Conservation (phyloP, 92 coral and sea anemone species). For the Paramuricea clavata region DNA sequence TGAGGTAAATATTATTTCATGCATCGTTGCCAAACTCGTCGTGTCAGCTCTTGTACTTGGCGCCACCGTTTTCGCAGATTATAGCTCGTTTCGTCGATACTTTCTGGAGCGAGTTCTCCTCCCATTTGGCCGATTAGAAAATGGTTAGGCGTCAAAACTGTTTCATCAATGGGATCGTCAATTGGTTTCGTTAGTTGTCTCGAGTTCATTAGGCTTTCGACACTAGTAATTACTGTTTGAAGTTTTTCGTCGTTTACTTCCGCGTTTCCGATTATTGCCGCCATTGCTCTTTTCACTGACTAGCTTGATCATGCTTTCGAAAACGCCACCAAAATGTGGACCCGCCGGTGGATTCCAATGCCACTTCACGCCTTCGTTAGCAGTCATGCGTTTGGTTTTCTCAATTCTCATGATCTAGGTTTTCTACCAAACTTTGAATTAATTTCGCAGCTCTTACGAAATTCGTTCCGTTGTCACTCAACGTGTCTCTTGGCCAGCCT, state of each 20-base stretch:
- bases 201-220: conserved; percentile 60
- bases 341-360: conserved; percentile 71
- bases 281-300: too few relatives aligned
- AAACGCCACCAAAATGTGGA: conserved; percentile 74
- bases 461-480: conserved; percentile 19
- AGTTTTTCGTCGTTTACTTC: conserved; percentile 54
- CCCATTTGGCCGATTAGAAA: too few relatives aligned
- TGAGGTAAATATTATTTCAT: too few relatives aligned
- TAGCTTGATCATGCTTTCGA: conserved; percentile 66
- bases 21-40: too few relatives aligned
- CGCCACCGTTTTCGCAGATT: too few relatives aligned
- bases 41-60: too few relatives aligned
- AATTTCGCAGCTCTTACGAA: conserved; percentile 9
- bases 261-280: too few relatives aligned
- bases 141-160: neutral
- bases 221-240: conserved; percentile 45
- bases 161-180: conserved; percentile 67
- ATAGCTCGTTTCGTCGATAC: too few relatives aligned
- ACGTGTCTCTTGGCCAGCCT: neutral
- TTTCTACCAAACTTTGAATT: neutral
- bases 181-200: conserved; percentile 62
- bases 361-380: conserved; percentile 55
- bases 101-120: too few relatives aligned
- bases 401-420: neutral
- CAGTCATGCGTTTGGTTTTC: neutral